Base-by-base conservation (phyloP, 1,140 invertebrate species). In the Aleiodes sp. region DNA sequence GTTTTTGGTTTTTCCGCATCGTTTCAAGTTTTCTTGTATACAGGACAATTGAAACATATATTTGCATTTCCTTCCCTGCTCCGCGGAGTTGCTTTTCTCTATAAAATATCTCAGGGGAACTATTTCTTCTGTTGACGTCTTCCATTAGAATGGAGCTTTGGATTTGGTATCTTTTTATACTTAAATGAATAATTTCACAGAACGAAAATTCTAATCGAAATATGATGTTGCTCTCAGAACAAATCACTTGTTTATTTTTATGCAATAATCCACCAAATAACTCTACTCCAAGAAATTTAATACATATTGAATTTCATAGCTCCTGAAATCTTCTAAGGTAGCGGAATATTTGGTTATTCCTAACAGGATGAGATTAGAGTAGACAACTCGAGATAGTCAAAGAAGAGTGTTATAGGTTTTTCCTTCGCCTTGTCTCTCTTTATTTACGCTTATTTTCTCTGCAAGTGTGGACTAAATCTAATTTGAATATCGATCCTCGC, bases 41-140 rank as follows among this genome's bases (percentile, higher is more conserved):
- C 16, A 26, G n/a, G 19, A 60, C 61, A 60, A 61, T 72, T 68
- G 65, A 70, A 70, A 52, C 19, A 65, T 63, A 29, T 52, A 62
- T 39, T 39, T 66, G n/a, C 56, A 56, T 29, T 21, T 6, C 21
- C 63, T 65, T 12, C 57, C 19, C 56, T 24, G 62, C n/a, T n/a
- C n/a, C 41, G 12, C 9, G 14, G 21, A 21, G 8, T 57, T 21
- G 21, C n/a, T 10, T 57, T 10, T 12, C 19, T 19, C 21, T 24
- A 7, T 57, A 57, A 57, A 10, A 64, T 14, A 14, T 16, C 26
- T 41, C 19, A 14, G 21, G 12, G 19, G 31, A 41, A 41, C 14
- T 37, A n/a, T 57, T 57, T 57, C 14, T 62, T 3, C 16, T 7
- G 21, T 52, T 16, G 46, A 52, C 21, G 0, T 16, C 21, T 4